Percentiles rank a stretch among this genome's conserved stretches.
These are phyloP conservation scores for Coptodon bakossiorum DNA, from an alignment of 2,113 vertebrate species.

Conservation along the genomic window DNA sequence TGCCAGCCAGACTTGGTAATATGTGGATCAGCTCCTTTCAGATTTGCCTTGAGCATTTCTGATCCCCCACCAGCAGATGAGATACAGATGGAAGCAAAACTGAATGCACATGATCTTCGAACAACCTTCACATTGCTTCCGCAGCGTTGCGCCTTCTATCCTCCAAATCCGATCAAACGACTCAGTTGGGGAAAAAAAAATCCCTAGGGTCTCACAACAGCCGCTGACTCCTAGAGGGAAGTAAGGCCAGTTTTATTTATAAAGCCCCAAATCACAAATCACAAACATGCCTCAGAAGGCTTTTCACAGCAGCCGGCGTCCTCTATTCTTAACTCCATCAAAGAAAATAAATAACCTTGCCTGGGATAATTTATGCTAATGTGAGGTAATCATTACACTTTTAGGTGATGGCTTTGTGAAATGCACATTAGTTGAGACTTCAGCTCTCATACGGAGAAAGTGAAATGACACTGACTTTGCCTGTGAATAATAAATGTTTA, in stretches of 20 bases:
- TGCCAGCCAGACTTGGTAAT: not conserved
- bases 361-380: constrained; percentile 45
- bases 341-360: constrained; percentile 25
- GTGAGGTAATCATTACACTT: constrained; percentile 24
- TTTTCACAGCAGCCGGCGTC: not conserved
- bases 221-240: not conserved
- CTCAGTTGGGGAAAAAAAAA: not conserved
- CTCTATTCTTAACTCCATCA: not conserved
- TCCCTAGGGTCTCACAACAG: not conserved
- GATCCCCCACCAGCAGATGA: not conserved
- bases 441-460: not conserved
- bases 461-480: not conserved
- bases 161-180: not conserved
- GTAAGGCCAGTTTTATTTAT: not conserved
- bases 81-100: not conserved
- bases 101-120: not conserved
- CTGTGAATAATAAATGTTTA: constrained; percentile 29
- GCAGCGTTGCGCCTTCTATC: not conserved
- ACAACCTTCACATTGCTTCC: constrained; percentile 16
- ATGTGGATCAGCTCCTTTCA: not conserved
- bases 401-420: constrained; percentile 16
- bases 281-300: not conserved
- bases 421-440: not conserved
- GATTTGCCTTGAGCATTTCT: not conserved
- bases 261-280: not conserved